Conservation (phyloP, 2,113 vertebrate genomes). For the Alethe castanea region DNA sequence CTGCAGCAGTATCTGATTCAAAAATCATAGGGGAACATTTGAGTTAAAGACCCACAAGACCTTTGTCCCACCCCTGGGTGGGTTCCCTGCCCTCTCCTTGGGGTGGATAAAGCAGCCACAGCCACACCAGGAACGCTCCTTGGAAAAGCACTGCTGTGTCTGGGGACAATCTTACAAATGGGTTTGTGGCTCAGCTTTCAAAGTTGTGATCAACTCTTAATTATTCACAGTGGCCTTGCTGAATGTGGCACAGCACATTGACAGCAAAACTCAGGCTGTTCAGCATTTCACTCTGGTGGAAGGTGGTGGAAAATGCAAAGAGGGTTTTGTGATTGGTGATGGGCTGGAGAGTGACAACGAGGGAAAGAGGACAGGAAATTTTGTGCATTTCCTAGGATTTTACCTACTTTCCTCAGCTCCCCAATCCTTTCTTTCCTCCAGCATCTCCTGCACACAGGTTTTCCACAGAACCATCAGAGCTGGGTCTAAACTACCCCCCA, state of each 20-base stretch:
- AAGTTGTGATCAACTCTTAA: conserved; percentile 36
- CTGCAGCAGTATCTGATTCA: neutral
- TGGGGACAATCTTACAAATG: neutral
- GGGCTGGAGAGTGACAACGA: neutral
- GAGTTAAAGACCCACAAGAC: neutral
- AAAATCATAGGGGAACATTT: neutral
- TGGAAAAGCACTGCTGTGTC: neutral
- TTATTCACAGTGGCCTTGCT: conserved; percentile 66
- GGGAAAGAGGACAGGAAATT: neutral
- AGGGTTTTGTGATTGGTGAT: neutral
- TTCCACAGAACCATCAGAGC: neutral
- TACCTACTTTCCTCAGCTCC: neutral
- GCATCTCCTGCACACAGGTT: neutral
- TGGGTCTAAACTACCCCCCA: neutral
- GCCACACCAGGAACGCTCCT: accelerated
- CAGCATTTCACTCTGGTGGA: neutral
- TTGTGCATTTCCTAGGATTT: neutral
- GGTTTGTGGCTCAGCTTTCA: neutral
- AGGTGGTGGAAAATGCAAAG: neutral
- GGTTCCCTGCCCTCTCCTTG: neutral
- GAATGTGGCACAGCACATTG: conserved; percentile 43
- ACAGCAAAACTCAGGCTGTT: neutral
- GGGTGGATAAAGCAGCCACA: neutral
- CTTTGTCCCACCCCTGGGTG: neutral
- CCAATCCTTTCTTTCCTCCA: neutral